These are phyloP conservation scores for Clupea harengus DNA, from an alignment of 2,113 vertebrate species.

Conservation along the genomic window DNA sequence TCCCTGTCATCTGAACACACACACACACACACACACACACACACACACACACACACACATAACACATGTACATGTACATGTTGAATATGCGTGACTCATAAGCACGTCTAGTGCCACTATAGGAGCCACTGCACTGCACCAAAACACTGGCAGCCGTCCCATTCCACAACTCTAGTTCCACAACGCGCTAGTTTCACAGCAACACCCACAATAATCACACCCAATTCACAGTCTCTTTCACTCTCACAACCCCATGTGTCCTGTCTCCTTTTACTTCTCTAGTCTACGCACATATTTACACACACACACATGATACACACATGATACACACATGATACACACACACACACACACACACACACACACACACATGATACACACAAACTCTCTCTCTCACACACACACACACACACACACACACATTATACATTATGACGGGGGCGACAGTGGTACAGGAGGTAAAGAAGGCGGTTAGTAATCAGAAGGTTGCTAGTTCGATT, in stretches of 20 bases:
- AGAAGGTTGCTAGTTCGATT: no score
- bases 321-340: constrained; percentile 28
- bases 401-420: constrained; percentile 22
- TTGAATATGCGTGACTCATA: neutral
- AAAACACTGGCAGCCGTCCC: neutral
- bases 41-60: neutral
- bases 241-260: no score
- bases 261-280: neutral
- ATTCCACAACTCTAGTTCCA: neutral
- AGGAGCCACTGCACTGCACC: neutral
- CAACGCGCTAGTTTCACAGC: neutral
- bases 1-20: constrained; percentile 30
- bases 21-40: constrained; percentile 6
- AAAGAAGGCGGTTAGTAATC: no score
- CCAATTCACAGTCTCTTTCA: neutral
- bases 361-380: constrained; percentile 7
- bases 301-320: constrained; percentile 16
- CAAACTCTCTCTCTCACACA: constrained; percentile 6
- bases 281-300: constrained; percentile 25
- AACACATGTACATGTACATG: neutral
- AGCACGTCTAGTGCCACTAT: neutral
- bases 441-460: no score
- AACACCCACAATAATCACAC: constrained; percentile 7
- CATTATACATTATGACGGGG: no score
- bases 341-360: constrained; percentile 10